These are phyloP conservation scores for Drosophila falleni DNA, from an alignment of 2,888 invertebrate species.

Conservation along the genomic window DNA sequence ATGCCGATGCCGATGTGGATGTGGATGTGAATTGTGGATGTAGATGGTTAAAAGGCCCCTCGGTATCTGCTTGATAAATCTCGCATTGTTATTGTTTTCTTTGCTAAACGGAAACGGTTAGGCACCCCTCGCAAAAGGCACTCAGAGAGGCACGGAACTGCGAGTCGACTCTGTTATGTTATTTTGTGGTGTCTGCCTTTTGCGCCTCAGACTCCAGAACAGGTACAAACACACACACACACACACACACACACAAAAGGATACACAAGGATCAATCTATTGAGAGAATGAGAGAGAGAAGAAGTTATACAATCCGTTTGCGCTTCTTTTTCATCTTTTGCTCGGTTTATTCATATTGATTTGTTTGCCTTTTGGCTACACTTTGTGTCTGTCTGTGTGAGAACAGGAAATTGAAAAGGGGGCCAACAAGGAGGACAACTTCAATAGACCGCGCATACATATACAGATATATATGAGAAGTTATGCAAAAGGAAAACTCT, in stretches of 20 bases:
- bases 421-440: slow-evolving; percentile 19
- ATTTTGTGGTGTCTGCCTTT: slow-evolving; percentile 34
- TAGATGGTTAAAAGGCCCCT: slow-evolving; percentile 19
- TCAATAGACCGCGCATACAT: slow-evolving; percentile 16
- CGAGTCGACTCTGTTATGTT: slow-evolving; percentile 35
- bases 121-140: slow-evolving; percentile 56
- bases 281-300: background rate
- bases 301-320: slow-evolving; percentile 41
- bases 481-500: slow-evolving; percentile 55
- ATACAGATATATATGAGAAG: slow-evolving; percentile 13
- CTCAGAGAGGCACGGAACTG: slow-evolving; percentile 35
- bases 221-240: slow-evolving; percentile 33
- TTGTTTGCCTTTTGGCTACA: slow-evolving; percentile 68
- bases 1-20: slow-evolving; percentile 6
- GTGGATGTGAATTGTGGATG: slow-evolving; percentile 20
- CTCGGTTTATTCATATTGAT: slow-evolving; percentile 64
- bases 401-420: slow-evolving; percentile 72
- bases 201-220: slow-evolving; percentile 45
- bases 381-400: slow-evolving; percentile 45
- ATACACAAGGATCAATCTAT: slow-evolving; percentile 18
- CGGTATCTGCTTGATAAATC: slow-evolving; percentile 58
- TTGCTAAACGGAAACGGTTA: slow-evolving; percentile 82
- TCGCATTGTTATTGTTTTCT: slow-evolving; percentile 77
- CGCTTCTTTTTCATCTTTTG: slow-evolving; percentile 58
- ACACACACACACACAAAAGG: slow-evolving; percentile 36